Percentiles rank a stretch among this genome's conserved stretches.
Evolutionary conservation across 2,888 invertebrate species (phyloP).

Genomic region (Drosophila prolongata): DNA sequence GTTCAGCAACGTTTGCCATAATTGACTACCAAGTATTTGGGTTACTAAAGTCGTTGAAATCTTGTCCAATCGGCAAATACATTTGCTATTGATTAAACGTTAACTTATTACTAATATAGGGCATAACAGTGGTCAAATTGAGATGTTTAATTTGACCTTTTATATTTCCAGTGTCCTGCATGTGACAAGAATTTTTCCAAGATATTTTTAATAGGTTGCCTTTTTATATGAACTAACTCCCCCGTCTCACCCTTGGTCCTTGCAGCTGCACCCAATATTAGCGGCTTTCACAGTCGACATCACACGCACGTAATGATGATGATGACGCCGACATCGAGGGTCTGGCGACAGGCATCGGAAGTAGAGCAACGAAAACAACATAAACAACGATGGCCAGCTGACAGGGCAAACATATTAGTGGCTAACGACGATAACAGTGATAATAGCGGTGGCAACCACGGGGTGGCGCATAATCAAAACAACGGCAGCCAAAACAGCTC

Average conservation of each 20-base stretch:
- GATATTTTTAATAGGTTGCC: not conserved
- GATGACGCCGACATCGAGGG: constrained; percentile 14
- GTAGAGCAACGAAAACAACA: constrained; percentile 35
- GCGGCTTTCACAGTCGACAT: constrained; percentile 10
- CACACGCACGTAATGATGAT: constrained; percentile 14
- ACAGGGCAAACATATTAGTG: constrained; percentile 69
- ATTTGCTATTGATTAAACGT: no score
- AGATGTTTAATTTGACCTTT: no score
- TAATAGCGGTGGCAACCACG: constrained; percentile 36
- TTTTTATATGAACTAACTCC: not conserved
- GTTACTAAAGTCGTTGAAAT: no score
- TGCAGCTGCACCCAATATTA: constrained; percentile 27
- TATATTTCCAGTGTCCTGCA: no score
- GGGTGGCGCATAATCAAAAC: constrained; percentile 48
- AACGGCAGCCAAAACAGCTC: constrained; percentile 39
- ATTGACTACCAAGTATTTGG: no score
- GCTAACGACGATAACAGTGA: constrained; percentile 55
- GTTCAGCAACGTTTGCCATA: no score
- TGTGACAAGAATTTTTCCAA: not conserved
- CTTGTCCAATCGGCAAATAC: no score
- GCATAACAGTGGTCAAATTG: no score
- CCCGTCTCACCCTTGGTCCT: not conserved
- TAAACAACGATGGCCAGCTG: constrained; percentile 57
- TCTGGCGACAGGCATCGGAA: constrained; percentile 38
- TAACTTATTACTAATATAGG: no score